Conservation (phyloP, 2,113 vertebrate genomes). For the Triplophysa tibetana region DNA sequence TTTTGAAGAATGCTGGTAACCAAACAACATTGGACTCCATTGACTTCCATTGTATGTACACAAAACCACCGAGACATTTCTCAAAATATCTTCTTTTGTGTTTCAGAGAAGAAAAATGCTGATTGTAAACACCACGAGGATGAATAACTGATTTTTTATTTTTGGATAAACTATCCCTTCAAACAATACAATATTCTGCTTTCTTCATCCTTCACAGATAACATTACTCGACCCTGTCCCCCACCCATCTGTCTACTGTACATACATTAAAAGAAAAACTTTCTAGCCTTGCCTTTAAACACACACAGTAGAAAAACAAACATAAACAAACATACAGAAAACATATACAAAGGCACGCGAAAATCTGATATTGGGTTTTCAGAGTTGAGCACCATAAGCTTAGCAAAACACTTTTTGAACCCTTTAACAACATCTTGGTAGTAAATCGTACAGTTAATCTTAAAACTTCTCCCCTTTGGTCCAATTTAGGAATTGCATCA, state of each 20-base stretch:
- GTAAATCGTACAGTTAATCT: not conserved
- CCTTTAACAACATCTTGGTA: not conserved
- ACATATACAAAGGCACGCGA: conserved; percentile 3
- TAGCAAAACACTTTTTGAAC: conserved; percentile 42
- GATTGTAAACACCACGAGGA: too few species aligned
- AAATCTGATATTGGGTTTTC: conserved; percentile 39
- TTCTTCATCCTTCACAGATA: conserved; percentile 74
- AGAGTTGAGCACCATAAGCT: conserved; percentile 43
- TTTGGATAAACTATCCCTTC: too few species aligned
- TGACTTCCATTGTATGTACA: too few species aligned
- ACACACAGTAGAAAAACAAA: conserved; percentile 31
- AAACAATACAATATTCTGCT: conserved; percentile 71
- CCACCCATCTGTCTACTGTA: not conserved
- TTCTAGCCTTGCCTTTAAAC: not conserved
- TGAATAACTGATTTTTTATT: too few species aligned
- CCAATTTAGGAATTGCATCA: not conserved
- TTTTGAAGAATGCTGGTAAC: too few species aligned
- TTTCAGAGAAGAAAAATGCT: too few species aligned
- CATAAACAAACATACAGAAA: conserved; percentile 30
- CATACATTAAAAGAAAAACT: not conserved
- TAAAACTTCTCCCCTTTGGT: not conserved
- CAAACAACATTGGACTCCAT: too few species aligned
- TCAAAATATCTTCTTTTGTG: too few species aligned
- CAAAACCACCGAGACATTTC: too few species aligned
- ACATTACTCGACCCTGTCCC: conserved; percentile 63